Conservation (phyloP, 2,797 vertebrate species). For the Enteromius treurensis region DNA sequence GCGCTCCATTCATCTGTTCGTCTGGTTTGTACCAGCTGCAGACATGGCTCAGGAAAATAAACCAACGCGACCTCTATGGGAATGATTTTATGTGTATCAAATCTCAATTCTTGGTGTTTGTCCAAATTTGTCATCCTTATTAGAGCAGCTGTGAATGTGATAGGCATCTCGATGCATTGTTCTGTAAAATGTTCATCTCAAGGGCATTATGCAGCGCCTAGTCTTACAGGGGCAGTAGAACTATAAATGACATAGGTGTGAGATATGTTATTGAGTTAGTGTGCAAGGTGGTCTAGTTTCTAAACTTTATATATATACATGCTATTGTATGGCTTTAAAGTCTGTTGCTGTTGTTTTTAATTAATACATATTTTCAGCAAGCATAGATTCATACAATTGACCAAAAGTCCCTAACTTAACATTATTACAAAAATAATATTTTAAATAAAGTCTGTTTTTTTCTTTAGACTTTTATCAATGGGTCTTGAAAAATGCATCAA, state of each 20-base stretch:
- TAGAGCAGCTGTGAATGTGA: background rate
- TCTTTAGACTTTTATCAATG: background rate
- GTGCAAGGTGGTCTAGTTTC: background rate
- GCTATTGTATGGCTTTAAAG: background rate
- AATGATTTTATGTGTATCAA: background rate
- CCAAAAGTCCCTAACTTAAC: background rate
- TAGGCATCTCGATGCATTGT: background rate
- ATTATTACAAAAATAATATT: background rate
- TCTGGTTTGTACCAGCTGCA: slow-evolving; percentile 10
- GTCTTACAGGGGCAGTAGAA: background rate
- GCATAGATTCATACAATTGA: background rate
- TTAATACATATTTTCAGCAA: background rate
- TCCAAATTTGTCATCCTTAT: background rate
- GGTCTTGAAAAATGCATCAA: background rate
- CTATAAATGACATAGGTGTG: background rate
- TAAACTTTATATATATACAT: background rate
- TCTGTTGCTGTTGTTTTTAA: background rate
- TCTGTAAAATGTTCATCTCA: background rate
- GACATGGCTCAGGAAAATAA: background rate
- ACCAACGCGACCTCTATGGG: background rate
- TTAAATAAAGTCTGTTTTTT: background rate
- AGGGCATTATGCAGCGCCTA: background rate
- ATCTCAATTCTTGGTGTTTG: slow-evolving; percentile 4
- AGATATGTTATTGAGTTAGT: background rate
- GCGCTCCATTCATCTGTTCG: background rate